Evolutionary conservation across 2,888 invertebrate genomes (phyloP).

Genomic region (Apotomis capreana): DNA sequence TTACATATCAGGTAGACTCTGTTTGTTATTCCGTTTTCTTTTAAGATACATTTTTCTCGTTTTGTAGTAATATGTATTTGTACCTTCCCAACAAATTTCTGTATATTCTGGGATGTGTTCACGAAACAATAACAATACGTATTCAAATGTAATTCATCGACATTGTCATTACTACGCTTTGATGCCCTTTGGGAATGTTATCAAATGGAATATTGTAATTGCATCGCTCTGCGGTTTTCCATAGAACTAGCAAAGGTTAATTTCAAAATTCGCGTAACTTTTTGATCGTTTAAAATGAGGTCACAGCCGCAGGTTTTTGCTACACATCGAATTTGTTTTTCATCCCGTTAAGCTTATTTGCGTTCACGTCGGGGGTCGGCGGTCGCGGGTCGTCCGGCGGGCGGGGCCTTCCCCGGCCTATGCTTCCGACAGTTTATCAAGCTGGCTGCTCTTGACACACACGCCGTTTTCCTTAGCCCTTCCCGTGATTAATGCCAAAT

Average conservation of each 20-base stretch:
- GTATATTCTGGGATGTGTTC: too few species aligned
- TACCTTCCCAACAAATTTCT: neutral
- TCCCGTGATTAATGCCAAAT: constrained; percentile 58
- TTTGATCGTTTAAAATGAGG: constrained; percentile 47
- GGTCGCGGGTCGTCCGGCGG: constrained; percentile 35
- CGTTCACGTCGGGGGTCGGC: constrained; percentile 49
- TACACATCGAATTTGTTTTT: constrained; percentile 54
- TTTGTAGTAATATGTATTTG: neutral
- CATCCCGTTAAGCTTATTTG: constrained; percentile 58
- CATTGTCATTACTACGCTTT: neutral
- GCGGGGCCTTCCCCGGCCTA: constrained; percentile 57
- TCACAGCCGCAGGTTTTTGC: constrained; percentile 42
- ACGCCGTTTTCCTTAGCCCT: constrained; percentile 56
- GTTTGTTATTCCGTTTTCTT: neutral
- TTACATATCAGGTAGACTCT: constrained; percentile 8
- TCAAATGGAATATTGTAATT: neutral
- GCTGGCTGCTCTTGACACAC: constrained; percentile 55
- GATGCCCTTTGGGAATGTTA: neutral
- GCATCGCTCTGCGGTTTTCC: neutral
- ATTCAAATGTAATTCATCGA: neutral
- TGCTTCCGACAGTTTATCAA: constrained; percentile 58
- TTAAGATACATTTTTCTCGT: neutral
- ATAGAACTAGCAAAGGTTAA: constrained; percentile 2
- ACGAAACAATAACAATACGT: neutral
- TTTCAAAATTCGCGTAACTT: neutral